A percentile compares a stretch with the other conserved stretches of the same genome.
These are phyloP conservation scores for Cherax quadricarinatus DNA, from an alignment of 1,140 invertebrate species.

Conservation along the genomic window DNA sequence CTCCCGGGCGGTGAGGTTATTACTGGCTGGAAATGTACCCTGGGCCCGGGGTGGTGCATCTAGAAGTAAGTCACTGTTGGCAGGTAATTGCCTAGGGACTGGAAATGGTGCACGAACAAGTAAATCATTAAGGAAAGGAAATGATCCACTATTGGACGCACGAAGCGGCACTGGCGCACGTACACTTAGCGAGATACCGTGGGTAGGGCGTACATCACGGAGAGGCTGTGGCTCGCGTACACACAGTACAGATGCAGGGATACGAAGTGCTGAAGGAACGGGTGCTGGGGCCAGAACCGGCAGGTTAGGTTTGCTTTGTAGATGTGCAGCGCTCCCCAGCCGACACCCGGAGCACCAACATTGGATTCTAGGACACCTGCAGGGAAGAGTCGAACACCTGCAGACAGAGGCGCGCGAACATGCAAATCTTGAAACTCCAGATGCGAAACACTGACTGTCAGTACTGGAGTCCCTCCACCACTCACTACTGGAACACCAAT, in stretches of 20 bases:
- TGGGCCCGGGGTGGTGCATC: not conserved
- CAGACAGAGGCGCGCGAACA: not conserved
- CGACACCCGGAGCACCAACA: not conserved
- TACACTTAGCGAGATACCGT: too few relatives aligned
- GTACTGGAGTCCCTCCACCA: not conserved
- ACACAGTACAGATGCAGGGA: not conserved
- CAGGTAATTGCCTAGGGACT: not conserved
- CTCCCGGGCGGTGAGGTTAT: not conserved
- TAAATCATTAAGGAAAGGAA: not conserved
- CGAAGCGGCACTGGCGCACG: too few relatives aligned
- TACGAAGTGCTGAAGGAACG: not conserved
- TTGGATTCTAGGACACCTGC: not conserved
- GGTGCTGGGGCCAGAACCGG: not conserved
- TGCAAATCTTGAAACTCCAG: not conserved
- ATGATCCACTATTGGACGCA: not conserved
- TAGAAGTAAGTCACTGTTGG: not conserved
- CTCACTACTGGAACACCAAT: not conserved
- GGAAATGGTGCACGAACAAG: not conserved
- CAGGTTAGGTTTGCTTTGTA: not conserved
- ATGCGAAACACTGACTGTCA: not conserved
- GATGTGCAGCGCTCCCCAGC: not conserved
- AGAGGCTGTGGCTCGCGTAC: too few relatives aligned
- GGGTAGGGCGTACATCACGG: too few relatives aligned
- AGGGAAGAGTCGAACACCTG: not conserved
- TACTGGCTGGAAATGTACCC: not conserved